Conservation (phyloP, 2,888 invertebrate species). For the Cephus spinipes region DNA sequence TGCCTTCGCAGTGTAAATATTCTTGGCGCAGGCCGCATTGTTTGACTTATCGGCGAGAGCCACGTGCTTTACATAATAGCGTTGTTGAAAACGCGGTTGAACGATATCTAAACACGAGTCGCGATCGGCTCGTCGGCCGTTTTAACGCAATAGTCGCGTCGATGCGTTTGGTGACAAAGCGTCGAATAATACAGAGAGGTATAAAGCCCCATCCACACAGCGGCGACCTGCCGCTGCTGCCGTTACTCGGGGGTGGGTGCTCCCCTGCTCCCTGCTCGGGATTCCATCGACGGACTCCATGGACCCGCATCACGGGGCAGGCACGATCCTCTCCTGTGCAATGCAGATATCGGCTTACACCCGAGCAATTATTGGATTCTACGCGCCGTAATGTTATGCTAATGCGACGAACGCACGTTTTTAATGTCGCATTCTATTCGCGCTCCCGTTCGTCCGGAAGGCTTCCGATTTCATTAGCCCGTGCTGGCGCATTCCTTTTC, state of each 20-base stretch:
- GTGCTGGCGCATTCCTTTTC: neutral
- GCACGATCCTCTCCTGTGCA: constrained; percentile 11
- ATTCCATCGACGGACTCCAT: neutral
- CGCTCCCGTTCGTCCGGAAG: neutral
- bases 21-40: constrained; percentile 40
- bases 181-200: constrained; percentile 30
- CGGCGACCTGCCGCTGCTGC: neutral
- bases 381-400: constrained; percentile 50
- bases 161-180: constrained; percentile 25
- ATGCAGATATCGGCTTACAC: constrained; percentile 56
- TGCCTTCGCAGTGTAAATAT: neutral
- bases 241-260: neutral
- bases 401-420: constrained; percentile 35
- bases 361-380: constrained; percentile 56
- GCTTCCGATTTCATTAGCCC: neutral
- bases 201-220: constrained; percentile 6
- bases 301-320: neutral
- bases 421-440: neutral
- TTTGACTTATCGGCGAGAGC: constrained; percentile 61
- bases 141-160: constrained; percentile 15
- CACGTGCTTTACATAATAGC: constrained; percentile 64
- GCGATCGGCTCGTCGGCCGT: constrained; percentile 43
- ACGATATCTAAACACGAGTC: constrained; percentile 63
- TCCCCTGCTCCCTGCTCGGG: neutral
- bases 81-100: constrained; percentile 63